Conservation (phyloP, 23 tunicate species). For the Trididemnum miniatum region DNA sequence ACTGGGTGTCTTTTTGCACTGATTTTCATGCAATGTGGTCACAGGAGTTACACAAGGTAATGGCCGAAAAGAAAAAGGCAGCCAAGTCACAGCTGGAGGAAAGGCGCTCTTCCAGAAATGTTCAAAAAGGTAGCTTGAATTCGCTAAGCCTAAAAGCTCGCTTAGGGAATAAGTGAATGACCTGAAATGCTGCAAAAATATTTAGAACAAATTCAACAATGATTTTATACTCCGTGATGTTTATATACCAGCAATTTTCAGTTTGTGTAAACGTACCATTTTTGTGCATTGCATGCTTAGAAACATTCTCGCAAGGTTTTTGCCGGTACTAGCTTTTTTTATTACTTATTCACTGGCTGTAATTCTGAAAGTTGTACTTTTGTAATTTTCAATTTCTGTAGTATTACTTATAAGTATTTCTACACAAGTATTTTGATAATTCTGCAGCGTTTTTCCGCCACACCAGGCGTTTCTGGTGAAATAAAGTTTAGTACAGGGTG, state of each 20-base stretch:
- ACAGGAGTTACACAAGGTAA: neutral
- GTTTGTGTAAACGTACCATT: too few relatives aligned
- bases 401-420: too few relatives aligned
- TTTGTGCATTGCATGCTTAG: too few relatives aligned
- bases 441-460: too few relatives aligned
- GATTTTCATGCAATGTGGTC: slow-evolving; percentile 20
- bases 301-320: too few relatives aligned
- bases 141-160: neutral
- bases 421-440: too few relatives aligned
- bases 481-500: too few relatives aligned
- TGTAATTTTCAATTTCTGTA: too few relatives aligned
- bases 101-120: slow-evolving; percentile 5
- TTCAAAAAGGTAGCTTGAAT: neutral
- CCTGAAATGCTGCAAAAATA: neutral
- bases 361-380: too few relatives aligned
- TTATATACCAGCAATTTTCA: neutral
- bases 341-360: too few relatives aligned
- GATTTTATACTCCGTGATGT: neutral
- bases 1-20: slow-evolving; percentile 16
- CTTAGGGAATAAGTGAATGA: neutral
- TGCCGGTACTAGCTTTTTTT: too few relatives aligned
- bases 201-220: neutral
- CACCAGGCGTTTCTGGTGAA: too few relatives aligned
- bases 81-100: neutral
- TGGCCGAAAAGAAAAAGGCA: neutral